Conservation (phyloP, 2,797 vertebrate species). For the Mico argentatus region DNA sequence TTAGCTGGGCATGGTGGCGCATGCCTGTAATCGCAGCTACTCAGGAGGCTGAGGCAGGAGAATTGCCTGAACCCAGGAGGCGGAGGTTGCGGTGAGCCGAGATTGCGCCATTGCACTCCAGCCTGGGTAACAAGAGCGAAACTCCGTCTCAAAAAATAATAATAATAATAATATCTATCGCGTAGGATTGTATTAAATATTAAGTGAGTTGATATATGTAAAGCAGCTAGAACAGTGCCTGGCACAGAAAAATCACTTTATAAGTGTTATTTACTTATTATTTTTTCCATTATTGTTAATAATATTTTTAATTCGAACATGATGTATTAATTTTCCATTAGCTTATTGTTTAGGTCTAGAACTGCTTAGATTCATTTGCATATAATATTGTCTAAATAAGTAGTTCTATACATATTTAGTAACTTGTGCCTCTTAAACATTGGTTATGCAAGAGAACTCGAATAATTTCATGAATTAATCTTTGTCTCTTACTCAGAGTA, state of each 20-base stretch:
- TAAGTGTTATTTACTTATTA: not conserved
- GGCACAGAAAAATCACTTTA: not conserved
- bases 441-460: not conserved
- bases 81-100: no score
- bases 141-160: not conserved
- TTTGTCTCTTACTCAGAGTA: not conserved
- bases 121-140: no score
- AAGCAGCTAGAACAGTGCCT: not conserved
- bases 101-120: no score
- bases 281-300: not conserved
- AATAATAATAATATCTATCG: not conserved
- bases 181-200: not conserved
- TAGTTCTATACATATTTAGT: not conserved
- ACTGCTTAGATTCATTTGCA: not conserved
- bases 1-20: no score
- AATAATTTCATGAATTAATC: not conserved
- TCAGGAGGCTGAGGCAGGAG: no score
- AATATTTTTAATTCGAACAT: not conserved
- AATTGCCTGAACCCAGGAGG: no score
- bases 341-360: not conserved
- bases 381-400: not conserved
- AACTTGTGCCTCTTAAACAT: not conserved
- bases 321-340: not conserved
- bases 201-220: not conserved
- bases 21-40: no score